phyloP scores from a whole-genome alignment of 2,113 vertebrate species.

The Lasiurus cinereus region DNA sequence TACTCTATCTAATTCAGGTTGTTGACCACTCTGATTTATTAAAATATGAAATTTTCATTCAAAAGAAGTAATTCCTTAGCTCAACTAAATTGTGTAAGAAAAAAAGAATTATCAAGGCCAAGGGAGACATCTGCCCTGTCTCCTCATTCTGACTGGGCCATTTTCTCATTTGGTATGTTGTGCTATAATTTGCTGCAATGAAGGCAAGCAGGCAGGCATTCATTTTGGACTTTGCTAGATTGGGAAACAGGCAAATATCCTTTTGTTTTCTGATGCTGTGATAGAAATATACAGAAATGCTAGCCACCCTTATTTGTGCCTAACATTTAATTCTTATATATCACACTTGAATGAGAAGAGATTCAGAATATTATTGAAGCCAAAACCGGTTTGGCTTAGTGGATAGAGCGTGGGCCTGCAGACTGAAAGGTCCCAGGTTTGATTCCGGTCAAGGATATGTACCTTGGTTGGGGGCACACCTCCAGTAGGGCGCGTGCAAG shows the following conservation, averaged over 20 bases:
- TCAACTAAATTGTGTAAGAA: slow-evolving; percentile 26
- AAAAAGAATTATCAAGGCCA: neutral
- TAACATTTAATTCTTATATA: slow-evolving; percentile 12
- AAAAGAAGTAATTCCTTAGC: slow-evolving; percentile 52
- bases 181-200: slow-evolving; percentile 30
- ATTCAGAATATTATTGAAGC: neutral
- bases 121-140: neutral
- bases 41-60: slow-evolving; percentile 65
- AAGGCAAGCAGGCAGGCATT: slow-evolving; percentile 9
- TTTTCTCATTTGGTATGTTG: slow-evolving; percentile 17
- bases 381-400: too few species aligned
- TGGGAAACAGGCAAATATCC: slow-evolving; percentile 13
- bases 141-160: neutral
- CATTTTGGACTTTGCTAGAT: neutral
- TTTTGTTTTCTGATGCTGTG: slow-evolving; percentile 40
- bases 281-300: slow-evolving; percentile 60
- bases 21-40: slow-evolving; percentile 59
- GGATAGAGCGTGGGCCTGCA: too few species aligned
- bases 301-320: neutral
- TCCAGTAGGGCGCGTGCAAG: too few species aligned
- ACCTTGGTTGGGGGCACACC: too few species aligned
- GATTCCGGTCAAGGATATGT: too few species aligned
- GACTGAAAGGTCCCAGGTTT: too few species aligned
- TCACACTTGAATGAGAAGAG: slow-evolving; percentile 10
- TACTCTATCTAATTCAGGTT: slow-evolving; percentile 9